Evolutionary conservation across 2,797 vertebrate species (phyloP).

Genomic region (Craterocephalus amniculus): DNA sequence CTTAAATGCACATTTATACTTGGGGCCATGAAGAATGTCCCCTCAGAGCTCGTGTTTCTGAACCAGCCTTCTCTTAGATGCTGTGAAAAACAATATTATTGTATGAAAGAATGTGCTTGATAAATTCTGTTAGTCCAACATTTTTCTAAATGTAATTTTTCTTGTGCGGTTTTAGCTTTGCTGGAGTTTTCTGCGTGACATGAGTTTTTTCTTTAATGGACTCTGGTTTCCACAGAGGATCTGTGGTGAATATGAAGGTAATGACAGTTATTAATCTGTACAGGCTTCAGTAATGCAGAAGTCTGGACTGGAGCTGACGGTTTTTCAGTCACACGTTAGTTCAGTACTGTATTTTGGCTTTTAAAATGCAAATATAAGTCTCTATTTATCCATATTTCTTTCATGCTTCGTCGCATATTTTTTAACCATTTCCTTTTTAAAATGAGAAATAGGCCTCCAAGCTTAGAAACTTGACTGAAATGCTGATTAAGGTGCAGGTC

Average conservation of each 20-base stretch:
- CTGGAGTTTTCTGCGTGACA: conserved; percentile 4
- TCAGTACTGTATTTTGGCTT: background rate
- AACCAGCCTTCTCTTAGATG: too few relatives aligned
- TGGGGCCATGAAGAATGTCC: too few relatives aligned
- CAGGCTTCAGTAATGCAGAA: conserved; percentile 45
- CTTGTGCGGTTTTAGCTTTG: conserved; percentile 1
- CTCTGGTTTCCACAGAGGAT: conserved; percentile 38
- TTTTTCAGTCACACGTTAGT: conserved; percentile 9
- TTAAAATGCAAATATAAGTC: too few relatives aligned
- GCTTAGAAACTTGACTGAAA: background rate
- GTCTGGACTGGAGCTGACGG: conserved; percentile 17
- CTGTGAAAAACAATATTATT: too few relatives aligned
- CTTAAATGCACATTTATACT: too few relatives aligned
- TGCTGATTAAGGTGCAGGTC: background rate
- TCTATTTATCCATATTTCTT: too few relatives aligned
- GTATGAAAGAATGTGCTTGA: too few relatives aligned
- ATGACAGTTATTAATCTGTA: conserved; percentile 57
- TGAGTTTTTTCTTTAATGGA: conserved; percentile 33
- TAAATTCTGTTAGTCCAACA: background rate
- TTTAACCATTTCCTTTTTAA: background rate
- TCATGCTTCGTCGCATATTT: background rate
- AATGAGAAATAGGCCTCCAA: background rate
- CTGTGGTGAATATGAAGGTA: conserved; percentile 42
- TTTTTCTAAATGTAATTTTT: fast-evolving
- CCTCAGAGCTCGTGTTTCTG: too few relatives aligned